Evolutionary conservation across 1,140 invertebrate genomes (phyloP), one percentile per base, ranked within the genome.

Genomic region (Agrypnia vestita): DNA sequence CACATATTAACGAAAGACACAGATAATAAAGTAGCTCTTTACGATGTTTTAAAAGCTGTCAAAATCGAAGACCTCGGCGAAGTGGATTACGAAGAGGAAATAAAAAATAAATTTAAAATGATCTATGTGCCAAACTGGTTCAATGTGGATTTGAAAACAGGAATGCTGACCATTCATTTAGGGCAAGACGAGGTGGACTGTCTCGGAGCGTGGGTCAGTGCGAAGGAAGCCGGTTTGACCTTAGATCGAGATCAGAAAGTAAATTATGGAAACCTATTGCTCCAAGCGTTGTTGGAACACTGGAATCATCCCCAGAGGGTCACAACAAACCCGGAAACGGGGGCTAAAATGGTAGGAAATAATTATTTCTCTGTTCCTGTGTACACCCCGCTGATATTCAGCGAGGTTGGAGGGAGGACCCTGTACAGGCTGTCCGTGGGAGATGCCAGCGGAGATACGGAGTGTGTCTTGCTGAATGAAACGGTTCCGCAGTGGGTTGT

Each of bases 91-190:
- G 98, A 99, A 51, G 95, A 97, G 85, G 97, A 99, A 89, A 92
- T 98, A 0, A 98, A 98, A 85, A 95, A 96, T 86, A 91, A 96
- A 83, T 97, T 95, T 81, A 97, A 98, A 91, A 95, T 95, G 90
- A 94, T 99, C 64, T 99, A 96, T 89, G 97, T 99, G 84, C 99
- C 99, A 55, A 99, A 97, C 90, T 99, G 99, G 99, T 99, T 99
- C 88, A 98, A 96, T 85, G 97, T 99, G 71, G 98, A 99, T 91
- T 92, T 99, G 7, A 99, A 99, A 91, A 99, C 97, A 79, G 99
- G 98, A 78, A 97, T 99, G 95, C 89, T 99, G 80, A 99, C 98
- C 7, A 98, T 99, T 86, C 98, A 99, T 86, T 91, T 99, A 82
- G 95, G 95, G 0, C 95, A 97, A 88, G 98, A 99, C 87, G 98